Conservation (phyloP, 2,113 vertebrate genomes). For the Etheostoma spectabile region DNA sequence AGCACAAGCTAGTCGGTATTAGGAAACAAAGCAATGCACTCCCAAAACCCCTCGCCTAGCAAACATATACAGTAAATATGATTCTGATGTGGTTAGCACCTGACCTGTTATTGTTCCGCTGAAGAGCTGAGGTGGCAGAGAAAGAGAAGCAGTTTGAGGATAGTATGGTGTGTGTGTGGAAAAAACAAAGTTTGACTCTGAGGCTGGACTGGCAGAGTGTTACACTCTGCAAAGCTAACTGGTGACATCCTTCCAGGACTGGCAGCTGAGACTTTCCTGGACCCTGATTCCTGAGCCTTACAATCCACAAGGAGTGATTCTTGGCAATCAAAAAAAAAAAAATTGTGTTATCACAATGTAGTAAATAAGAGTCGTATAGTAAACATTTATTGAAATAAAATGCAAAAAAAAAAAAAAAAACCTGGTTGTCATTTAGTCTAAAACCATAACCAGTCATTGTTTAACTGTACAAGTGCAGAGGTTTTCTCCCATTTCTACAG, state of each 20-base stretch:
- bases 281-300: constrained; percentile 75
- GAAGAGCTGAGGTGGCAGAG: constrained; percentile 55
- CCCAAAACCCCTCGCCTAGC: constrained; percentile 38
- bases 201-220: constrained; percentile 69
- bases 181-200: constrained; percentile 52
- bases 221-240: constrained; percentile 57
- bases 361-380: constrained; percentile 35
- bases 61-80: constrained; percentile 56
- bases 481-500: constrained; percentile 13
- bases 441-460: constrained; percentile 24
- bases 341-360: constrained; percentile 11
- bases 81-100: constrained; percentile 66
- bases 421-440: constrained; percentile 1
- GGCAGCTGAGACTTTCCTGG: constrained; percentile 41
- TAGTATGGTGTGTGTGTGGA: constrained; percentile 60
- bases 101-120: constrained; percentile 55
- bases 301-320: constrained; percentile 46
- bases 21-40: constrained; percentile 58
- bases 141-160: constrained; percentile 61
- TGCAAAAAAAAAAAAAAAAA: constrained; percentile 12
- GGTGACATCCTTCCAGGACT: constrained; percentile 54
- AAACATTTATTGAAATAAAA: constrained; percentile 43
- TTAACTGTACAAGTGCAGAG: constrained; percentile 7
- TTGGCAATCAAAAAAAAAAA: constrained; percentile 28
- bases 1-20: constrained; percentile 51